These are phyloP conservation scores for Pelochelys cantorii DNA, from an alignment of 2,797 vertebrate genomes.

Conservation along the genomic window DNA sequence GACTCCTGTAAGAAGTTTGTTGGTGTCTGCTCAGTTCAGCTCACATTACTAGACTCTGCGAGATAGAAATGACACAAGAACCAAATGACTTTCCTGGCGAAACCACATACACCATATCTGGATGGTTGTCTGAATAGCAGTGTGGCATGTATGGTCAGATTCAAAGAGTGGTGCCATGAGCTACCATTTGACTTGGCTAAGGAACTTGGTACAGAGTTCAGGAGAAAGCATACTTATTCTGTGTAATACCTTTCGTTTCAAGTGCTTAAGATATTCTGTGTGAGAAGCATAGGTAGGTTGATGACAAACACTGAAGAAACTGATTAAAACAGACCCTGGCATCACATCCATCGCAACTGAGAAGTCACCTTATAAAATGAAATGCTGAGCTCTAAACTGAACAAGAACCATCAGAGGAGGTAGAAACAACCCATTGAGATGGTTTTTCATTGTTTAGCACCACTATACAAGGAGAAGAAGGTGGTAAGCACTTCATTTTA, in stretches of 20 bases:
- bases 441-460: neutral
- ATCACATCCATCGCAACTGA: neutral
- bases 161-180: neutral
- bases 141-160: neutral
- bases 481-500: neutral
- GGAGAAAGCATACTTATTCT: neutral
- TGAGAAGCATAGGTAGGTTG: neutral
- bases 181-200: neutral
- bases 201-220: neutral
- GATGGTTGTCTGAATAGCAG: neutral
- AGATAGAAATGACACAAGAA: neutral
- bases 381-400: neutral
- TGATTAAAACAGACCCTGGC: neutral
- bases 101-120: neutral
- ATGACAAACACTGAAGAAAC: neutral
- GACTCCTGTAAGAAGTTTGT: neutral
- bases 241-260: neutral
- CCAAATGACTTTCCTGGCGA: neutral
- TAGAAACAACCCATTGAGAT: neutral
- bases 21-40: neutral
- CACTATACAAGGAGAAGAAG: neutral
- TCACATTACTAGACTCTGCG: rapidly evolving
- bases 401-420: neutral
- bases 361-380: neutral
- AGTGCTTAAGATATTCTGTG: neutral